Base-by-base conservation (phyloP, 2,797 vertebrate genomes). In the Galagoides demidoff region DNA sequence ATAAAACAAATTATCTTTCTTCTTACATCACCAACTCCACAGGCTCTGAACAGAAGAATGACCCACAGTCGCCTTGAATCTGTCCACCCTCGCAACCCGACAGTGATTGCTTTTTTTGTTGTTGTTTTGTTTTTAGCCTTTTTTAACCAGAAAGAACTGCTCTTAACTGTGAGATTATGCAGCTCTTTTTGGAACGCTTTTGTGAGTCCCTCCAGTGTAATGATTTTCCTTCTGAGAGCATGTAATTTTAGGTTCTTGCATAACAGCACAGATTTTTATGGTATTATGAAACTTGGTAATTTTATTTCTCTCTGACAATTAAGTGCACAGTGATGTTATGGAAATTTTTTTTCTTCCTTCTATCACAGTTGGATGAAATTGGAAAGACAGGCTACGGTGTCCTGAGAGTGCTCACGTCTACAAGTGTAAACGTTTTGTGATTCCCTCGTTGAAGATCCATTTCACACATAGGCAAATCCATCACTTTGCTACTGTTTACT, bases 271-370 rank as follows among this genome's bases (percentile, higher is more conserved):
- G 89, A 98, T 98, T 98, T 98, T 98, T 98, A 98, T 97, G 96
- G 95, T 97, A 98, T 98, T 98, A 98, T 97, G 98, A 98, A 98
- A 98, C 96, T 98, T 98, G 17, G 16, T 98, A 97, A 98, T 98
- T 98, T 99, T 98, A 98, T 98, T 98, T 98, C 97, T 89, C 97
- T 98, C 84, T 98, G 98, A 98, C 98, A 98, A 98, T 99, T 98
- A 98, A 98, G 97, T 96, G 97, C 95, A 97, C 92, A 98, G 90
- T 93, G 97, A 97, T 98, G 97, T 98, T 98, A 98, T 63, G 92
- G 97, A 98, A 95, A 16, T 52, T 52, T 98, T 97, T 98, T 97
- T 92, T 85, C 90, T 88, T 95, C 74, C 64, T 92, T 97, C 94
- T 76, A 97, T 97, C 97, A 97, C 97, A 98, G 95, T 92, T 97